A percentile compares a stretch with the other conserved stretches of the same genome.
Evolutionary conservation across 1,140 invertebrate genomes (phyloP).

Genomic region (Odontomachus brunneus): DNA sequence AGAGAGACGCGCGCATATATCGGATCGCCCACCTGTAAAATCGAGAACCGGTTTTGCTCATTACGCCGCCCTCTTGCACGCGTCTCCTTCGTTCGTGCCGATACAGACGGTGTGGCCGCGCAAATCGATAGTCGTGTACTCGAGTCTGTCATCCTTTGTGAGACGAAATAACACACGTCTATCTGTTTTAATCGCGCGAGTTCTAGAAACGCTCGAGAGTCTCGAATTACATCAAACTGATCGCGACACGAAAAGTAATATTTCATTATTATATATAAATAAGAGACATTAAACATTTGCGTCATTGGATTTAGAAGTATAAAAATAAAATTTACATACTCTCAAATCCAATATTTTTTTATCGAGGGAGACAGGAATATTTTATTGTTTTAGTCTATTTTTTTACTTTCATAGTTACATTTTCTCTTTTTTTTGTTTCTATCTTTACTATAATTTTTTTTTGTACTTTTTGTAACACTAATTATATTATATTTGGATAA

Average conservation of each 20-base stretch:
- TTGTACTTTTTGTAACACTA: too few relatives aligned
- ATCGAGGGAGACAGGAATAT: too few relatives aligned
- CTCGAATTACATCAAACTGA: neutral
- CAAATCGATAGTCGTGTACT: constrained; percentile 26
- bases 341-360: too few relatives aligned
- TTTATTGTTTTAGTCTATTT: too few relatives aligned
- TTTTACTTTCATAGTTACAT: too few relatives aligned
- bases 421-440: too few relatives aligned
- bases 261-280: neutral
- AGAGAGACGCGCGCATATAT: neutral
- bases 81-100: constrained; percentile 30
- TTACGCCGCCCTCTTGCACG: constrained; percentile 45
- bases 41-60: constrained; percentile 61
- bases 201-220: neutral
- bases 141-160: constrained; percentile 2
- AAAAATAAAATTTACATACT: too few relatives aligned
- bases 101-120: constrained; percentile 20
- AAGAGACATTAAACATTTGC: neutral
- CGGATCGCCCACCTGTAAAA: constrained; percentile 54
- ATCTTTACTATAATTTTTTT: too few relatives aligned
- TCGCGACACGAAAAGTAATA: neutral
- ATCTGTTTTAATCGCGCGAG: constrained; percentile 2
- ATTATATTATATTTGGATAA: too few relatives aligned
- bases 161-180: constrained; percentile 1
- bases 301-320: too few relatives aligned